phyloP scores from a whole-genome alignment of 1,140 invertebrate genomes.

The Galleria mellonella region DNA sequence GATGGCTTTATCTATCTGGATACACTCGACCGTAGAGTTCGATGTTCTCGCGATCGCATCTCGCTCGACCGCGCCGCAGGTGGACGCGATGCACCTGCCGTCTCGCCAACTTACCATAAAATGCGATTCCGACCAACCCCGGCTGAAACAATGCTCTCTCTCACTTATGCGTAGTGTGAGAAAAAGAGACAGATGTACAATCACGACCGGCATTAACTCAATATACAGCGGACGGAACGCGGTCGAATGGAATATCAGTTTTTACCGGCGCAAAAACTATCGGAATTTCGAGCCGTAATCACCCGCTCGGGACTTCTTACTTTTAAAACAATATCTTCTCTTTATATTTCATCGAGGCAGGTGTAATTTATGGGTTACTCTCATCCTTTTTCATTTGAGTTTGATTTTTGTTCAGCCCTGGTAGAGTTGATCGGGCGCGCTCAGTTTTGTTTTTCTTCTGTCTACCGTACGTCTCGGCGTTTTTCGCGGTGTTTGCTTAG shows the following conservation, averaged over 20 bases:
- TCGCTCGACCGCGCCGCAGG: constrained; percentile 45
- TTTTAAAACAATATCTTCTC: constrained; percentile 63
- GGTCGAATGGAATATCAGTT: constrained; percentile 65
- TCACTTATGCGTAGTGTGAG: constrained; percentile 22
- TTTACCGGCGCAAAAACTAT: constrained; percentile 71
- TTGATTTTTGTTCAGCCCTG: constrained; percentile 46
- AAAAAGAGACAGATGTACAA: constrained; percentile 41
- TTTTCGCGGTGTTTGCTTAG: constrained; percentile 55
- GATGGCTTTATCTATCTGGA: constrained; percentile 39
- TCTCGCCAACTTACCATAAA: constrained; percentile 62
- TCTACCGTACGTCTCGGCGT: constrained; percentile 53
- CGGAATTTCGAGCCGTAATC: constrained; percentile 60
- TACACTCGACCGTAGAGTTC: constrained; percentile 38
- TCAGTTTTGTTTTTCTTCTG: constrained; percentile 65
- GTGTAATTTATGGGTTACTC: constrained; percentile 53
- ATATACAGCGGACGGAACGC: constrained; percentile 53
- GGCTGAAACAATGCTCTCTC: constrained; percentile 43
- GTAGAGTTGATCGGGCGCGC: constrained; percentile 42
- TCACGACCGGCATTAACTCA: constrained; percentile 65
- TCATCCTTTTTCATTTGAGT: constrained; percentile 34
- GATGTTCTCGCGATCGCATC: constrained; percentile 37
- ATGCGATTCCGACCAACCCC: constrained; percentile 57
- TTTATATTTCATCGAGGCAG: constrained; percentile 59
- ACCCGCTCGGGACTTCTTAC: constrained; percentile 42
- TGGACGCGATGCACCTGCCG: constrained; percentile 62